phyloP scores from a whole-genome alignment of 1,140 invertebrate genomes.

The Sycophaga agraensis region DNA sequence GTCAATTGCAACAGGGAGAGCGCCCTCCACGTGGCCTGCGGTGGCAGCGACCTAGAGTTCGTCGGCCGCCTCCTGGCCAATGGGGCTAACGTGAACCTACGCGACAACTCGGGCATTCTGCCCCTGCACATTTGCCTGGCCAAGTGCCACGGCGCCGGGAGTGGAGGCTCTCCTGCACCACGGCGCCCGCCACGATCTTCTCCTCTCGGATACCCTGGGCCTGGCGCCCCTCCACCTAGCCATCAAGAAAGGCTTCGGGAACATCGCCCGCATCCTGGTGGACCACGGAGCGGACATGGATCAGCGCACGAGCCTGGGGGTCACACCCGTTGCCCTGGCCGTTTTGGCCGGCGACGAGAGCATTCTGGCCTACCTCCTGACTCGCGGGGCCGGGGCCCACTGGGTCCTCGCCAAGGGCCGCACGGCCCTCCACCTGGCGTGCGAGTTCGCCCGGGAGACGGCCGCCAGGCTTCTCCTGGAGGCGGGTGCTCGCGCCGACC shows the following conservation, averaged over 20 bases:
- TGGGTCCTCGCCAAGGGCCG: not conserved
- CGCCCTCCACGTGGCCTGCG: constrained; percentile 8
- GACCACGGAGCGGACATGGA: not conserved
- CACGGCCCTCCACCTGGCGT: not conserved
- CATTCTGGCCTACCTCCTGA: not conserved
- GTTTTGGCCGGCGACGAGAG: not conserved
- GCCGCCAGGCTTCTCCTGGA: not conserved
- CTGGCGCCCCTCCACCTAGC: not conserved
- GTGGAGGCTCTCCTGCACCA: not conserved
- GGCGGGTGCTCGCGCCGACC: not conserved
- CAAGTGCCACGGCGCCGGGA: not conserved
- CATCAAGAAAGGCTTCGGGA: not conserved
- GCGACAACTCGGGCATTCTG: not conserved
- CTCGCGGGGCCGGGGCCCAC: not conserved
- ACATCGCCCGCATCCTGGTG: not conserved
- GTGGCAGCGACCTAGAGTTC: not conserved
- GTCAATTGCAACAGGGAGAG: constrained; percentile 4
- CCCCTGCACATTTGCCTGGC: not conserved
- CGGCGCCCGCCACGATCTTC: not conserved
- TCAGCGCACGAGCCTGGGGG: too few relatives aligned
- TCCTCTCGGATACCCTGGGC: not conserved
- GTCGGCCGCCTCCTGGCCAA: not conserved
- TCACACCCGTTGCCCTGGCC: not conserved
- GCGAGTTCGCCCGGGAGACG: not conserved
- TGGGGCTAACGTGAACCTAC: not conserved